Evolutionary conservation across 2,113 vertebrate genomes (phyloP), one percentile per base, ranked within the genome.

Genomic region (Pionites leucogaster): DNA sequence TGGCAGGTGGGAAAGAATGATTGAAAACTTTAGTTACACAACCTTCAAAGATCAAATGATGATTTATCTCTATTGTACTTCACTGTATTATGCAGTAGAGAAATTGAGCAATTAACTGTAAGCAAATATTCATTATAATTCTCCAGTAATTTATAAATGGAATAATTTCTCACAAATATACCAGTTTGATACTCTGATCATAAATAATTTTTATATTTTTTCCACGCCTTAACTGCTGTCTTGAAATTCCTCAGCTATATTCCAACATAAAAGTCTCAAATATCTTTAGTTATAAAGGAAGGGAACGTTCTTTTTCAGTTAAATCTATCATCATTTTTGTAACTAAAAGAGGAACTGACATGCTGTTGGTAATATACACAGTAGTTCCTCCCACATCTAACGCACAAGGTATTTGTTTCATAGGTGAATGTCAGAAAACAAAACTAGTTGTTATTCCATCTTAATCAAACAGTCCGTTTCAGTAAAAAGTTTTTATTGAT

Each of bases 21-120:
- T 70, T 63, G 89, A 86, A 92, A 96, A 91, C 28, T 64, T 90
- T 19, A 35, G 60, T 92, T 91, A 82, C 24, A 63, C 4, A 91
- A 19, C 7, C 37, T 86, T 92, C 50, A 67, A 67, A 63, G 64
- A 92, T 41, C 53, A 91, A 88, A 59, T 59, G 8, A 74, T 75
- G 17, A 91, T 42, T 82, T 93, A 57, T 70, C 46, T 46, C 20
- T 81, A n/a, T 39, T 69, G 9, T 57, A 80, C 16, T 90, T 83
- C 59, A 28, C 6, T 29, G 4, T 74, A 70, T 17, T n/a, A 10
- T 22, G 46, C 10, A 46, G 41, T 63, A 59, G 25, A 95, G 72
- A 94, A 81, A 81, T 11, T 17, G 11, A 91, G 50, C 50, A 86
- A 75, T 78, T 96, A 89, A 59, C 60, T 37, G 19, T 75, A 91